A percentile compares a stretch with the other conserved stretches of the same genome.
These are phyloP conservation scores for Triplophysa tibetana DNA, from an alignment of 2,113 vertebrate species.

Conservation along the genomic window DNA sequence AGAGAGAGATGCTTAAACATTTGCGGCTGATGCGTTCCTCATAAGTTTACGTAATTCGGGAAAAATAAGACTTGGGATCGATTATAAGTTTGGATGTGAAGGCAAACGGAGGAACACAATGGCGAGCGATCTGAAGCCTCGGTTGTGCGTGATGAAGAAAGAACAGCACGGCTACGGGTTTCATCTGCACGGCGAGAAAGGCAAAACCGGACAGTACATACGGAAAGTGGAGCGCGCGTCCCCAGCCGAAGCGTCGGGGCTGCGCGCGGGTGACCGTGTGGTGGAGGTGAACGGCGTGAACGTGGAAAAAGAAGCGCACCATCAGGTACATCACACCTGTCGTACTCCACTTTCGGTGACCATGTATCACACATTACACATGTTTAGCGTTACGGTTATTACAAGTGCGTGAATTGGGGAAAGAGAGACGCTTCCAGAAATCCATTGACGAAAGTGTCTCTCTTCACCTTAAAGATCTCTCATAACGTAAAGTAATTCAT, in stretches of 20 bases:
- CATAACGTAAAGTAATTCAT: too few relatives aligned
- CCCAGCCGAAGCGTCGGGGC: conserved; percentile 85
- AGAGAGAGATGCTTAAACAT: neutral
- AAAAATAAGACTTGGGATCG: neutral
- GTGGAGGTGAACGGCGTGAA: conserved; percentile 90
- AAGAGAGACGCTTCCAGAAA: too few relatives aligned
- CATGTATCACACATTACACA: neutral
- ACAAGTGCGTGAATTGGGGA: too few relatives aligned
- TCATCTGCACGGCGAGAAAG: conserved; percentile 95
- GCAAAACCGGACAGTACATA: conserved; percentile 91
- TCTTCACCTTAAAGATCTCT: too few relatives aligned
- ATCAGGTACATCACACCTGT: conserved; percentile 77
- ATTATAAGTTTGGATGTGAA: conserved; percentile 47
- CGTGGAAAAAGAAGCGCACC: conserved; percentile 93
- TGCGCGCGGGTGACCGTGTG: conserved; percentile 87
- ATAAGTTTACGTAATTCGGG: neutral
- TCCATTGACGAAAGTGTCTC: too few relatives aligned
- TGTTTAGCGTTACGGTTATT: neutral
- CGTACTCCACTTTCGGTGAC: neutral
- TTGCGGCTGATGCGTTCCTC: neutral
- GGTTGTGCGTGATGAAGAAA: conserved; percentile 86
- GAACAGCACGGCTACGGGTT: conserved; percentile 89
- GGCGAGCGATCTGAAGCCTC: conserved; percentile 84
- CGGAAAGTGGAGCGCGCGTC: conserved; percentile 90
- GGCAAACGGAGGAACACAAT: conserved; percentile 63